phyloP scores from a whole-genome alignment of 2,113 vertebrate genomes.

The Dissostichus mawsoni region DNA sequence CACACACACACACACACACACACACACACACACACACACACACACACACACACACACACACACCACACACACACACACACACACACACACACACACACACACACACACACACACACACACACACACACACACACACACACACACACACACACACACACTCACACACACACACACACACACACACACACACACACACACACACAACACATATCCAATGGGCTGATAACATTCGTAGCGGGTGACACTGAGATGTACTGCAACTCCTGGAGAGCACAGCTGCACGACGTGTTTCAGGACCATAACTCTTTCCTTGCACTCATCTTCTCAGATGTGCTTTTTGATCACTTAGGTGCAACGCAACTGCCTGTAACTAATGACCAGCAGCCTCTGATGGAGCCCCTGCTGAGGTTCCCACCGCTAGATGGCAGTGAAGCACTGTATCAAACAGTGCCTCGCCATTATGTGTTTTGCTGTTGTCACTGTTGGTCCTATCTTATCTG shows the following conservation, averaged over 20 bases:
- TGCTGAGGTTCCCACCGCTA: conserved; percentile 51
- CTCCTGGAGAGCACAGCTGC: conserved; percentile 28
- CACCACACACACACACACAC: background rate
- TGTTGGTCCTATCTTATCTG: conserved; percentile 77
- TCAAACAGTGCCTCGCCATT: conserved; percentile 13
- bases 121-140: no score
- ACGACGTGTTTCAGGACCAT: conserved; percentile 14
- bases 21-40: no score
- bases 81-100: no score
- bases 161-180: no score
- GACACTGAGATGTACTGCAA: background rate
- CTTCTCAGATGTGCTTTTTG: conserved; percentile 45
- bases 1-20: background rate
- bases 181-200: no score
- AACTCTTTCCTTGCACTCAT: conserved; percentile 23
- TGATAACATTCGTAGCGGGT: no score
- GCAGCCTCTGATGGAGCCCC: background rate
- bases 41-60: no score
- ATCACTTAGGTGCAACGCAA: conserved; percentile 39
- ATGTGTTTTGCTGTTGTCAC: conserved; percentile 70
- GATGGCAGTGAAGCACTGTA: conserved; percentile 77
- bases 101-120: no score
- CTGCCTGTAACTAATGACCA: conserved; percentile 41
- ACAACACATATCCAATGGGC: conserved; percentile 24
- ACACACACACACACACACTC: no score